Evolutionary conservation across 2,888 invertebrate species (phyloP), one percentile per base, ranked within the genome.

Genomic region (Notodonta ziczac): DNA sequence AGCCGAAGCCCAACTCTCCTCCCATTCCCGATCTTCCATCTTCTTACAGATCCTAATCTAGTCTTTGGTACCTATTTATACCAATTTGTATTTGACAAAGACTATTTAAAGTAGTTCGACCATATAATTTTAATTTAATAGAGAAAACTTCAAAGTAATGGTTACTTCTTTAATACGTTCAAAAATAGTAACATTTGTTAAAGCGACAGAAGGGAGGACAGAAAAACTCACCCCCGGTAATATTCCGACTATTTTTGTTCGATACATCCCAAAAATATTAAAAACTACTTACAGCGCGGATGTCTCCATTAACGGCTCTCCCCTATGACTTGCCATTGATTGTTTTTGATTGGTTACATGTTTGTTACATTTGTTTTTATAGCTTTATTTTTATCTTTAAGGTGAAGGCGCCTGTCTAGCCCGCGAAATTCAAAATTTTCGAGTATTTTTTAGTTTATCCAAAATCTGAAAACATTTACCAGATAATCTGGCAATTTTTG

Each of bases 221-320:
- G 77, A 85, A 81, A 81, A 73, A 75, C 73, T 75, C 80, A 83
- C 87, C 90, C 87, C 80, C 63, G 55, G 70, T 70, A 80, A 78
- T 85, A 78, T 81, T 74, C 73, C 71, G 74, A 87, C 89, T 92
- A 90, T 91, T 90, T 88, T 78, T 71, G 82, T 81, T 76, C 67
- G 72, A 80, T 80, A 84, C 89, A 86, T 90, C 89, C 90, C 86
- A 81, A 90, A 90, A 91, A 90, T 93, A 93, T 93, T 92, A 92
- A 92, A 92, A 91, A 89, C 82, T 87, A 89, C 90, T 93, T 90
- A 91, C 79, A 67, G 69, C 66, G 74, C 86, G 93, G 93, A 93
- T 90, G 84, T 91, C 82, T 93, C 92, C 84, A 90, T 93, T 92
- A 92, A 88, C 92, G 82, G 72, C 53, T 62, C 71, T 81, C 81